Percentiles rank a stretch among this genome's conserved stretches.
Conservation (phyloP, 2,888 invertebrate genomes). For the Axea sp. region DNA sequence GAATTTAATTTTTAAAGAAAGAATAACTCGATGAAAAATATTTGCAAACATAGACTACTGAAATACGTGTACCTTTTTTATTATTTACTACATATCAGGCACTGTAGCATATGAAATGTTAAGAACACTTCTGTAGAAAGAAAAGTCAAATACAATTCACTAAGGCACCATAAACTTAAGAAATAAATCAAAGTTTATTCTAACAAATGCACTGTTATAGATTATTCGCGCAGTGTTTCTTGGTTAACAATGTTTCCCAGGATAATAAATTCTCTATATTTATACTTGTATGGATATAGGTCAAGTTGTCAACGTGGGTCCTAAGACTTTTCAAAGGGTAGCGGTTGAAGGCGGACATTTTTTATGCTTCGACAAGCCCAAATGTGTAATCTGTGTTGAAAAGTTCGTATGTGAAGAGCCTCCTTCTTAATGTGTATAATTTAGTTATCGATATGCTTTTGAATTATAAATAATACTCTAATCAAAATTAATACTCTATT, state of each 20-base stretch:
- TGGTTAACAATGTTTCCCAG: constrained; percentile 22
- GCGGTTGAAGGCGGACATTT: constrained; percentile 72
- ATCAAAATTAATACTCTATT: constrained; percentile 28
- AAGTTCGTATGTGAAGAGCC: constrained; percentile 28
- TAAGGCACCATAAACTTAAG: background rate
- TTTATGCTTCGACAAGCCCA: constrained; percentile 73
- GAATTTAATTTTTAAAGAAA: background rate
- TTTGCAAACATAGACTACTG: too few relatives aligned
- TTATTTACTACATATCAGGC: constrained; percentile 5
- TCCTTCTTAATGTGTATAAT: constrained; percentile 37
- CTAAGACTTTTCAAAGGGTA: constrained; percentile 72
- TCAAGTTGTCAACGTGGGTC: constrained; percentile 66
- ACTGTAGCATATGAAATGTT: background rate
- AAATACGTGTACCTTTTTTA: constrained; percentile 3
- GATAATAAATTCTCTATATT: constrained; percentile 64
- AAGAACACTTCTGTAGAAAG: background rate
- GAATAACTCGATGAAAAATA: too few relatives aligned
- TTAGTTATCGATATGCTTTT: constrained; percentile 44
- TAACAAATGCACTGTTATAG: constrained; percentile 13
- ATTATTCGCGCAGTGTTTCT: constrained; percentile 14
- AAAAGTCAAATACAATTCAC: background rate
- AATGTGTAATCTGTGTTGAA: constrained; percentile 65
- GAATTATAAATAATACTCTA: constrained; percentile 32
- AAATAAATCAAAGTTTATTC: background rate
- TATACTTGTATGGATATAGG: constrained; percentile 73